Evolutionary conservation across 1,140 invertebrate species (phyloP).

Genomic region (Pantala flavescens): DNA sequence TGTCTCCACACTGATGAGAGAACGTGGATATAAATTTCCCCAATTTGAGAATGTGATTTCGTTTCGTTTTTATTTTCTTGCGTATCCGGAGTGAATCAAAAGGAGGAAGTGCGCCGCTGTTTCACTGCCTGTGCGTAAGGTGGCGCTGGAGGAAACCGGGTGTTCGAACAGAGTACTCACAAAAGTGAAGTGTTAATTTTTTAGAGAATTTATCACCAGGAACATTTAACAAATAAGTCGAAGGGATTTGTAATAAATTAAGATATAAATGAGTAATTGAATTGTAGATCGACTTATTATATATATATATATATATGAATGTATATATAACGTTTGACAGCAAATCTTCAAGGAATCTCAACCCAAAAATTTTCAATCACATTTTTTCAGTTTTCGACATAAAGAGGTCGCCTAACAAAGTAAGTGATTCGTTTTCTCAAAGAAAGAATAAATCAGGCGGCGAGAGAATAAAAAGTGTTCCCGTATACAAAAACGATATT

Average conservation of each 20-base stretch:
- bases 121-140: neutral
- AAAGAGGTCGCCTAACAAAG: neutral
- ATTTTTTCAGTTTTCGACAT: neutral
- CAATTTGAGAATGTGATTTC: no score
- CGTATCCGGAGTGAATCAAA: neutral
- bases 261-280: constrained; percentile 10
- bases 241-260: constrained; percentile 7
- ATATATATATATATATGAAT: neutral
- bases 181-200: constrained; percentile 8
- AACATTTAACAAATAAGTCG: neutral
- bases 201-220: constrained; percentile 1
- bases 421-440: neutral
- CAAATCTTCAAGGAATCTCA: constrained; percentile 7
- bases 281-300: constrained; percentile 7
- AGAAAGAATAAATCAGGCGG: neutral
- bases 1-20: no score
- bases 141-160: neutral
- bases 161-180: neutral
- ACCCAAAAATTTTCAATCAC: neutral
- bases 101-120: neutral
- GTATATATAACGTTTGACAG: neutral
- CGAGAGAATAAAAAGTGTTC: neutral
- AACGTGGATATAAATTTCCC: no score
- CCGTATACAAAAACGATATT: constrained; percentile 10
- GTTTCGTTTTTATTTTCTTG: neutral